Evolutionary conservation across 2,888 invertebrate species (phyloP).

Genomic region (Abscondita cerata): DNA sequence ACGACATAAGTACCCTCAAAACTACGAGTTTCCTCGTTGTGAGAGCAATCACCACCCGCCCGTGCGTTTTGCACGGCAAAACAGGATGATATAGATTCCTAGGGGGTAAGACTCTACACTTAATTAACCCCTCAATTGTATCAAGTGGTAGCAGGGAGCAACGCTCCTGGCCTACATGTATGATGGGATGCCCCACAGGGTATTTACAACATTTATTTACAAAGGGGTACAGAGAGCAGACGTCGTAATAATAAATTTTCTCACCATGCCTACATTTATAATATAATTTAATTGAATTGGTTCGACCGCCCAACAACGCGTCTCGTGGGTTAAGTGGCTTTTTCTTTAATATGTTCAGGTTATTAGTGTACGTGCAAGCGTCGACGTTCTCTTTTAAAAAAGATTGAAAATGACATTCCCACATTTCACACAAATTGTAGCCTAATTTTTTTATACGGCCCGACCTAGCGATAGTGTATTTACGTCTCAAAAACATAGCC

Average conservation of each 20-base stretch:
- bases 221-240: conserved; percentile 46
- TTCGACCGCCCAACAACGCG: conserved; percentile 34
- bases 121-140: conserved; percentile 2
- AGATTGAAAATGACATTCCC: background rate
- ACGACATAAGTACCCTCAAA: background rate
- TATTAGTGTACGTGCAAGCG: background rate
- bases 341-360: background rate
- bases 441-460: background rate
- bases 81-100: conserved; percentile 7
- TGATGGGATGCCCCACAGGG: conserved; percentile 45
- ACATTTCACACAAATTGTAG: background rate
- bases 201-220: conserved; percentile 44
- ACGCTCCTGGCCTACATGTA: conserved; percentile 31
- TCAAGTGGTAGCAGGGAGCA: conserved; percentile 32
- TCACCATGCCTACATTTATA: conserved; percentile 36
- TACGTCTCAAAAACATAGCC: background rate
- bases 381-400: background rate
- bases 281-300: conserved; percentile 34
- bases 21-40: too few species aligned
- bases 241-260: conserved; percentile 42
- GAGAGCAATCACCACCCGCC: conserved; percentile 1
- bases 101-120: conserved; percentile 1
- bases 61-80: background rate
- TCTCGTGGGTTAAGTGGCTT: background rate
- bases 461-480: background rate